Base-by-base conservation (phyloP, 2,113 vertebrate genomes). In the Campylomormyrus numenius region DNA sequence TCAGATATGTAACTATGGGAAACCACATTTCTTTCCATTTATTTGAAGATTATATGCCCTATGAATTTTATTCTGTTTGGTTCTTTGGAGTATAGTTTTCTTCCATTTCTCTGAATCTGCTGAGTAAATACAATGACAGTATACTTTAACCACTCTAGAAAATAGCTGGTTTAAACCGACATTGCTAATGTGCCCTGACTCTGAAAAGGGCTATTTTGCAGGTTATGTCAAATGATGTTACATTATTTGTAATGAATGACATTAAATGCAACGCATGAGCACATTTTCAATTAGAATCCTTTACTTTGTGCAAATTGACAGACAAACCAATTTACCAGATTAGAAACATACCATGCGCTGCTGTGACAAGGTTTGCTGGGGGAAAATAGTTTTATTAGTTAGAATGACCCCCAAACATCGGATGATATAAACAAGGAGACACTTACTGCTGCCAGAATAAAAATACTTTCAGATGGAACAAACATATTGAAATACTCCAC, bases 191-290 rank as follows among this genome's bases (percentile, higher is more conserved):
- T 90, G 24, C 66, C 91, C 62, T 86, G 35, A 77, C 15, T 90
- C 58, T 70, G 50, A 27, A 87, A 93, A 93, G 89, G 91, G 85
- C 24, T 89, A 89, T 92, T 89, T 39, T 87, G 6, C 85, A 93
- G 91, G 87, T 87, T 90, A 91, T 92, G 88, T 93, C 92, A 94
- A 91, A 89, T 85, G 88, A 58, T 88, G 92, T 95, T 93, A 94
- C 92, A 87, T 85, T 92, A 70, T 92, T 93, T 92, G 48, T 89
- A 94, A 93, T 90, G 66, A 95, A 92, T 92, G 89, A 90, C 92
- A 92, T 90, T 91, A 93, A 94, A 94, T 90, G 70, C 88, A 92
- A 91, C 0, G 86, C 88, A 90, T 92, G 77, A 93, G 21, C 87
- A 94, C 77, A 0, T 94, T 94, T 93, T 93, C 19, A 48, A 91